These are phyloP conservation scores for Gadopsis bispinosus DNA, from an alignment of 2,797 vertebrate species.

Conservation along the genomic window DNA sequence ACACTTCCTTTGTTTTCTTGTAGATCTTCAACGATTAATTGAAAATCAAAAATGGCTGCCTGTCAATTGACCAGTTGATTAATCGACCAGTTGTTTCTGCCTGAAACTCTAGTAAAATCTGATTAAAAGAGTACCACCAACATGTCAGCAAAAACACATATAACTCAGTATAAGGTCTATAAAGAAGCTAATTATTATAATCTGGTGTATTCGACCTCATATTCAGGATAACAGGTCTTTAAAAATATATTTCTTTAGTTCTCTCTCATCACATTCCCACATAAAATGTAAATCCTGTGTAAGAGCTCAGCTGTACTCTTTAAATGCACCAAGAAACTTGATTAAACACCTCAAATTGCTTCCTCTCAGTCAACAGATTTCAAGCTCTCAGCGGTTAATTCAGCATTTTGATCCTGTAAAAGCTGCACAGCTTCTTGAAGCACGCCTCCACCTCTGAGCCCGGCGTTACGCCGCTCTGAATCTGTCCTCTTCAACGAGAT, in stretches of 20 bases:
- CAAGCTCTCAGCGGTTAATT: conserved; percentile 29
- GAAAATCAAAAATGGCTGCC: background rate
- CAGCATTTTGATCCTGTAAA: conserved; percentile 10
- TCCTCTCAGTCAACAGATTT: conserved; percentile 10
- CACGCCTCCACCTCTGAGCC: background rate
- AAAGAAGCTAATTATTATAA: background rate
- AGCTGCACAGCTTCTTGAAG: conserved; percentile 6
- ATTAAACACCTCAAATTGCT: conserved; percentile 18
- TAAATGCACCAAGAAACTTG: background rate
- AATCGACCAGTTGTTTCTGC: background rate
- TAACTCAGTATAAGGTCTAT: background rate
- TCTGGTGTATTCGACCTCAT: background rate
- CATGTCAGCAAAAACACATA: background rate
- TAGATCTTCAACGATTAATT: background rate
- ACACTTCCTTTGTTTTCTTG: background rate
- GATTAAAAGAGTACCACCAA: background rate
- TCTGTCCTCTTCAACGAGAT: conserved; percentile 3
- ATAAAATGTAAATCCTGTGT: background rate
- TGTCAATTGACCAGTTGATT: background rate
- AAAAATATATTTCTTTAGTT: background rate
- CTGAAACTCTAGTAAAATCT: background rate
- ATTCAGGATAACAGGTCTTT: background rate
- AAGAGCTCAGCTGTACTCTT: conserved; percentile 4
- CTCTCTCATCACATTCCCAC: background rate
- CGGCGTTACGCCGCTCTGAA: background rate